Evolutionary conservation across 2,888 invertebrate species (phyloP).

Genomic region (Hoplodrina ambigua): DNA sequence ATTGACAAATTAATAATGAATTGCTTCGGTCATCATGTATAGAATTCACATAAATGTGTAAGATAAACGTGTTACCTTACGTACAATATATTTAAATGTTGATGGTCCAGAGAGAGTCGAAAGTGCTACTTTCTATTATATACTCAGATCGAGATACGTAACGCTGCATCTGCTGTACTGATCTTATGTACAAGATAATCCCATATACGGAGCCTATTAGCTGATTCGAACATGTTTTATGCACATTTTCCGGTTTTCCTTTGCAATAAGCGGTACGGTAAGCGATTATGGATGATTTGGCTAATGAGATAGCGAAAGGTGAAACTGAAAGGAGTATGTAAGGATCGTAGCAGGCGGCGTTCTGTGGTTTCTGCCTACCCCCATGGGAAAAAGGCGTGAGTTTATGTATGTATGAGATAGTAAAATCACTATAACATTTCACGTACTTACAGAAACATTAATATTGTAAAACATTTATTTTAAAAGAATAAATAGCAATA

Average conservation of each 20-base stretch:
- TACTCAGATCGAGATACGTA: conserved; percentile 53
- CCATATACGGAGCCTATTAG: conserved; percentile 40
- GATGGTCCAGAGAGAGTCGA: conserved; percentile 52
- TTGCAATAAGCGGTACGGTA: not conserved
- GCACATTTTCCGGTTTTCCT: conserved; percentile 30
- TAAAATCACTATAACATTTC: not conserved
- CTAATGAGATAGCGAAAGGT: not conserved
- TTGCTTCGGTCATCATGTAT: not conserved
- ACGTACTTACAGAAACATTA: no score
- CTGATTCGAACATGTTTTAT: conserved; percentile 33
- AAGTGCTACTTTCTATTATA: conserved; percentile 56
- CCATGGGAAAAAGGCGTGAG: no score
- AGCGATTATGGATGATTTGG: not conserved
- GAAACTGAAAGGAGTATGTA: no score
- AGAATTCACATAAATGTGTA: not conserved
- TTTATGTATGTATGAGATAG: no score
- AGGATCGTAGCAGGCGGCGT: no score
- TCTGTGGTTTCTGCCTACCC: no score
- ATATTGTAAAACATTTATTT: no score
- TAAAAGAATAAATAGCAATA: no score
- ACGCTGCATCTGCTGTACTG: conserved; percentile 48
- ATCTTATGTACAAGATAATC: conserved; percentile 38
- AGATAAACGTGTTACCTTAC: not conserved
- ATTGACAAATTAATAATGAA: not conserved
- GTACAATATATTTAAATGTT: conserved; percentile 52